Evolutionary conservation across 2,888 invertebrate species (phyloP).

Genomic region (Agrotis ipsilon): DNA sequence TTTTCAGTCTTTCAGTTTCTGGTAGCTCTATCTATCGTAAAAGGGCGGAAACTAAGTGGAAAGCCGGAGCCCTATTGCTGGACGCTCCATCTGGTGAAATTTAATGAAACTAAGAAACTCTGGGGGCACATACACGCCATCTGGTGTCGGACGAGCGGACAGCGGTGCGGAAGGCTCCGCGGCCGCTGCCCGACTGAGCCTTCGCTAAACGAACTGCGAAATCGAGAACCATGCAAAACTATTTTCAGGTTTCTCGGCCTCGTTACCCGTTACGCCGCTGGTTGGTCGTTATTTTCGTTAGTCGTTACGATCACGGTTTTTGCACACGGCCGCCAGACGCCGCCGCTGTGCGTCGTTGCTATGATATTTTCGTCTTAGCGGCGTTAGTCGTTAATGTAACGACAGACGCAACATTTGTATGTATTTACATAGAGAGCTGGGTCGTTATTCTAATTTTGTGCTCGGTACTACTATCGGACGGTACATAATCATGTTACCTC

Average conservation of each 20-base stretch:
- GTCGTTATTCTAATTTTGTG: conserved; percentile 29
- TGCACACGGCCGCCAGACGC: conserved; percentile 58
- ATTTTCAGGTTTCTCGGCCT: conserved; percentile 75
- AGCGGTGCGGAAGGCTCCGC: conserved; percentile 81
- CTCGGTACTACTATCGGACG: not conserved
- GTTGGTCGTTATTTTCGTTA: conserved; percentile 84
- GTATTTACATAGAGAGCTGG: conserved; percentile 14
- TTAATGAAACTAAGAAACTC: conserved; percentile 67
- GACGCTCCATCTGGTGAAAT: conserved; percentile 80
- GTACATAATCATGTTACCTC: not conserved
- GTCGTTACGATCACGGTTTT: conserved; percentile 71
- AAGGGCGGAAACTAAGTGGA: conserved; percentile 66
- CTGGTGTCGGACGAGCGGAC: conserved; percentile 63
- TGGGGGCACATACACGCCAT: conserved; percentile 77
- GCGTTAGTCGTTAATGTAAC: conserved; percentile 59
- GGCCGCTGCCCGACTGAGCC: conserved; percentile 80
- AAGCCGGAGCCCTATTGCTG: conserved; percentile 50
- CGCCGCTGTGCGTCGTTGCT: conserved; percentile 63
- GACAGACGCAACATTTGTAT: conserved; percentile 33
- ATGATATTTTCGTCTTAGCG: conserved; percentile 64
- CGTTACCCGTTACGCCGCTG: conserved; percentile 73
- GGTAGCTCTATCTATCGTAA: conserved; percentile 78
- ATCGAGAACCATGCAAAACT: conserved; percentile 72
- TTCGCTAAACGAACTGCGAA: conserved; percentile 75
- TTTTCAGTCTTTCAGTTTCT: conserved; percentile 73